A percentile compares a stretch with the other conserved stretches of the same genome.
phyloP scores from a whole-genome alignment of 1,140 invertebrate genomes.

The Heterodera schachtii region DNA sequence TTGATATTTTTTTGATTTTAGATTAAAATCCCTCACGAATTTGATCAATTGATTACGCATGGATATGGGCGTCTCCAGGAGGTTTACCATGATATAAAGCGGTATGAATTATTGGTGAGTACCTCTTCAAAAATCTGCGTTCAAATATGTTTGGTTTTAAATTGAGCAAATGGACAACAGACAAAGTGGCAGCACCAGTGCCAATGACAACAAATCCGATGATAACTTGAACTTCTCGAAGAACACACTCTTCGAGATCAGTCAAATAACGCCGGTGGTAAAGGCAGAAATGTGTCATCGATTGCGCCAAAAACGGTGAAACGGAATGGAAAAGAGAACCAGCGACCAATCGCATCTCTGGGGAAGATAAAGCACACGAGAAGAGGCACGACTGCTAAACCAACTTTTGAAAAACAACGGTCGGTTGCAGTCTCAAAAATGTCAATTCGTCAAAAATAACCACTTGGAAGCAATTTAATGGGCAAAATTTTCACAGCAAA shows the following conservation, averaged over 20 bases:
- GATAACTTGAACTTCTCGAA: not conserved
- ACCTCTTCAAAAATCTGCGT: not conserved
- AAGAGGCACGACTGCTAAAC: conserved; percentile 12
- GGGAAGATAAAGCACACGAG: conserved; percentile 2
- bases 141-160: conserved; percentile 15
- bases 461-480: not conserved
- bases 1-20: not conserved
- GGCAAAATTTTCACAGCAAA: too few relatives aligned
- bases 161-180: conserved; percentile 7
- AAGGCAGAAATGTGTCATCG: not conserved
- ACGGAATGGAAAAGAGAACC: conserved; percentile 17
- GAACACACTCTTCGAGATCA: not conserved
- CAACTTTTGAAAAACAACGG: conserved; percentile 21
- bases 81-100: conserved; percentile 18
- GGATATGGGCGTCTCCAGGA: conserved; percentile 25
- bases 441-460: not conserved
- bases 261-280: not conserved
- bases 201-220: not conserved
- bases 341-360: not conserved
- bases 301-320: not conserved
- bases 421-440: not conserved
- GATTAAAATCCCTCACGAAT: conserved; percentile 1
- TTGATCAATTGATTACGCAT: conserved; percentile 21
- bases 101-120: conserved; percentile 17
- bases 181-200: not conserved